Evolutionary conservation across 2,113 vertebrate genomes (phyloP), one percentile per base, ranked within the genome.

Genomic region (Campylomormyrus tamandua): DNA sequence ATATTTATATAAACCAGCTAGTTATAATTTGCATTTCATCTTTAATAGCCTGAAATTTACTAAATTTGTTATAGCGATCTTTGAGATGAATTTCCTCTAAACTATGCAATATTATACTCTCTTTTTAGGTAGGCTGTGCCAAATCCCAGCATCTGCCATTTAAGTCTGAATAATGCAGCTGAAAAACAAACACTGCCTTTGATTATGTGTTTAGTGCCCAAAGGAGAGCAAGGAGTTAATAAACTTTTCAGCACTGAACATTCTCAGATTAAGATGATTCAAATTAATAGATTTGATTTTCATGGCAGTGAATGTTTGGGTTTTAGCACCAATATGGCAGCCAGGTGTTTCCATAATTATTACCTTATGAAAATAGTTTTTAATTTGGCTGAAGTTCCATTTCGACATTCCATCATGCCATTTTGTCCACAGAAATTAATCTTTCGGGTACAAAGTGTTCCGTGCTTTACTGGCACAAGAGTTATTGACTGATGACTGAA

Each of bases 201-300:
- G 24, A 52, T 87, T 52, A 87, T 31, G 9, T 15, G 27, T 39
- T 17, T 35, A 50, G 49, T 87, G 49, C 48, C 8, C 13, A 52
- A 52, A 17, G 45, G 42, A 3, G 80, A 84, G 27, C 10, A 66
- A 83, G 19, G 19, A 84, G 17, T 42, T 39, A 83, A n/a, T 84
- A 2, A 84, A 19, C 45, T 84, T 48, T 10, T 48, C 45, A n/a
- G 6, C 42, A 48, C 19, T 46, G 83, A 45, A 15, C 10, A 80
- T 31, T n/a, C 19, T 35, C 62, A 45, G 46, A 45, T 70, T 86
- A 66, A 90, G n/a, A 89, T 35, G 27, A 70, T 87, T 90, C 35
- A 27, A 27, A 15, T 27, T 10, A 66, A 49, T 13, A 48, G 50
- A 77, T 66, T 89, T 62, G 24, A 88, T 87, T 89, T 45, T 66